Evolutionary conservation across 2,888 invertebrate genomes (phyloP).

Genomic region (Mechanitis mazaeus): DNA sequence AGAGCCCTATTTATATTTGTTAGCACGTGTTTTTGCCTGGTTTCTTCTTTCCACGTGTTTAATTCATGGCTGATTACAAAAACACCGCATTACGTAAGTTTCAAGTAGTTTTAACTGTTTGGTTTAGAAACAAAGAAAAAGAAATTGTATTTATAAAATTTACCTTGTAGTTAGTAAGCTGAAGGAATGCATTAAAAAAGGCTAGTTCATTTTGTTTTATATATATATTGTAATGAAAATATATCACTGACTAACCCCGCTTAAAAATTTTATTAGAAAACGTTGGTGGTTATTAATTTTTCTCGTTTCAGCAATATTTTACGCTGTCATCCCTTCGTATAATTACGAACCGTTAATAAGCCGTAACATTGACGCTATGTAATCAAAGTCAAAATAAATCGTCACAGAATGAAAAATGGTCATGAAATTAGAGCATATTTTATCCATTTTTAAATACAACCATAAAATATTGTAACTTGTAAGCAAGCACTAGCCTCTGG

Average conservation of each 20-base stretch:
- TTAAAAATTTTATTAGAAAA: constrained; percentile 17
- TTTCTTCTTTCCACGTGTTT: constrained; percentile 19
- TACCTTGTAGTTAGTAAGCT: too few relatives aligned
- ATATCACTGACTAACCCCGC: background rate
- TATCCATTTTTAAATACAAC: constrained; percentile 58
- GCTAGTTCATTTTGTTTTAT: too few relatives aligned
- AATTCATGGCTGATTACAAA: constrained; percentile 15
- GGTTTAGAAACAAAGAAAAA: background rate
- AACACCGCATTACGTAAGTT: background rate
- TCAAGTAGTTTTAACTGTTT: constrained; percentile 2
- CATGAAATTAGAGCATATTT: constrained; percentile 69
- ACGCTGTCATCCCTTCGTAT: constrained; percentile 56
- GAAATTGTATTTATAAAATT: background rate
- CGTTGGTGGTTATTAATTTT: constrained; percentile 42
- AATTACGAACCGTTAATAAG: constrained; percentile 69
- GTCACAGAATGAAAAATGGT: constrained; percentile 64
- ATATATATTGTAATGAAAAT: constrained; percentile 27
- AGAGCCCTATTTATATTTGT: constrained; percentile 71
- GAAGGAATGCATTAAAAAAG: too few relatives aligned
- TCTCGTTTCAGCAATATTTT: constrained; percentile 49
- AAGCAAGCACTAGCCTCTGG: constrained; percentile 61
- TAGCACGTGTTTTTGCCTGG: constrained; percentile 57
- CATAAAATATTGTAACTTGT: constrained; percentile 70
- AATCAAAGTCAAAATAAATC: constrained; percentile 72
- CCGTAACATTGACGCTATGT: constrained; percentile 62